phyloP scores from a whole-genome alignment of 2,113 vertebrate species.

The Pelvicachromis taeniatus region DNA sequence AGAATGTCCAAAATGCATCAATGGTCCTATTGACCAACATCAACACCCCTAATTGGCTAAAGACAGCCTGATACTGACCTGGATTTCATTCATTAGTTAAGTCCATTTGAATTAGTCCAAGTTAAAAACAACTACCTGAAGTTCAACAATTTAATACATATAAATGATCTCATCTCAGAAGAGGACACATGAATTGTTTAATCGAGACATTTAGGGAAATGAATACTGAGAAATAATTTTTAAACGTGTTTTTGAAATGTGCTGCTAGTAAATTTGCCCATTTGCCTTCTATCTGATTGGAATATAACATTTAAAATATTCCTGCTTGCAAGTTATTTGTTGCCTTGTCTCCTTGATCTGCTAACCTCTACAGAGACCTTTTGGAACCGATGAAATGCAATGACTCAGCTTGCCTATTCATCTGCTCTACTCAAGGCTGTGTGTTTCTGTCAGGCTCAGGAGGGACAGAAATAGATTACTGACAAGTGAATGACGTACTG shows the following conservation, averaged over 20 bases:
- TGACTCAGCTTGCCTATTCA: slow-evolving; percentile 11
- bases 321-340: not conserved
- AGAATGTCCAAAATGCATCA: not conserved
- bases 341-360: not conserved
- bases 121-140: not conserved
- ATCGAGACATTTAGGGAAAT: not conserved
- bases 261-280: not conserved
- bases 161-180: not conserved
- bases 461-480: slow-evolving; percentile 25
- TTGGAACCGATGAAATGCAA: not conserved
- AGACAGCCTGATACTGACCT: not conserved
- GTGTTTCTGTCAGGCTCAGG: not conserved
- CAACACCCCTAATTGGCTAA: not conserved
- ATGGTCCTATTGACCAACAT: not conserved
- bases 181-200: not conserved
- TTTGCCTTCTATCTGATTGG: not conserved
- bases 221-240: not conserved
- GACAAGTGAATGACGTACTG: not conserved
- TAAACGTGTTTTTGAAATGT: not conserved
- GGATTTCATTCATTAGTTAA: not conserved
- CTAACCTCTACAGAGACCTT: slow-evolving; percentile 9
- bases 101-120: not conserved
- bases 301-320: not conserved
- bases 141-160: not conserved
- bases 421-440: not conserved